A percentile compares a stretch with the other conserved stretches of the same genome.
These are phyloP conservation scores for Ciconia maguari DNA, from an alignment of 2,113 vertebrate species.

Conservation along the genomic window DNA sequence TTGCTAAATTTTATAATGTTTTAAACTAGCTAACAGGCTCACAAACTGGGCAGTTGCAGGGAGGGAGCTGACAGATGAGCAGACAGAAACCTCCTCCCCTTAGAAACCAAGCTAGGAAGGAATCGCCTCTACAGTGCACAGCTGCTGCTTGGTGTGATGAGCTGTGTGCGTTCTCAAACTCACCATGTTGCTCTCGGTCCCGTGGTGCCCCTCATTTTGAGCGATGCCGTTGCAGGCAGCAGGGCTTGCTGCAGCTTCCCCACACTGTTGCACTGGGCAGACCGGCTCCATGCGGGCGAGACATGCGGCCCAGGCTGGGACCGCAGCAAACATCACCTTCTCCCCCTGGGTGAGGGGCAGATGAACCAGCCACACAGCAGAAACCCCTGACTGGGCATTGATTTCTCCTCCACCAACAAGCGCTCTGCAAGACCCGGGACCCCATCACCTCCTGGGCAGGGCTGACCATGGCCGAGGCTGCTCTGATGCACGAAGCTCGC, in stretches of 20 bases:
- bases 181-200: accelerated
- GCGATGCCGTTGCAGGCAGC: neutral
- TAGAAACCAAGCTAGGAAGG: neutral
- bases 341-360: accelerated
- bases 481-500: neutral
- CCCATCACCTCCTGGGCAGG: neutral
- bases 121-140: accelerated
- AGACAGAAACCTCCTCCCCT: neutral
- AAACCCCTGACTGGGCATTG: neutral
- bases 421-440: neutral
- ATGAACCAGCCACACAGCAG: neutral
- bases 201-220: accelerated
- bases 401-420: neutral
- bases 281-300: neutral
- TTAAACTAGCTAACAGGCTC: neutral
- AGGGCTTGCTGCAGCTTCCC: neutral
- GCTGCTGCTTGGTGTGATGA: accelerated
- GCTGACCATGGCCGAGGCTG: accelerated
- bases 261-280: accelerated
- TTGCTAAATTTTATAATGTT: neutral
- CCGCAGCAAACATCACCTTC: accelerated
- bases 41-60: accelerated
- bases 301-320: accelerated
- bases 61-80: neutral
- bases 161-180: neutral